These are phyloP conservation scores for Dissostichus mawsoni DNA, from an alignment of 2,113 vertebrate genomes.

Conservation along the genomic window DNA sequence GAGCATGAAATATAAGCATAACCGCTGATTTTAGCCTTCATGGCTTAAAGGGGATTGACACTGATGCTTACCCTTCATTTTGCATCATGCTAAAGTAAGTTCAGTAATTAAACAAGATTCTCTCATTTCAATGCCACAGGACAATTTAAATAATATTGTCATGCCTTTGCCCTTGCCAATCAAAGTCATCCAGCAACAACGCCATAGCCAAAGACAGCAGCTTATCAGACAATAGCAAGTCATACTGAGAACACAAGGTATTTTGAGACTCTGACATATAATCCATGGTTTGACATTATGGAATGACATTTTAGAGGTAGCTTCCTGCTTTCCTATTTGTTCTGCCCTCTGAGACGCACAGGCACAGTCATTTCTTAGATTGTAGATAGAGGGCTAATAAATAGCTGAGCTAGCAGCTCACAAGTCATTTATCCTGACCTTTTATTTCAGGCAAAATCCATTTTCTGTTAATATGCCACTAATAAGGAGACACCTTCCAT, in stretches of 20 bases:
- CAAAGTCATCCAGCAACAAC: conserved; percentile 42
- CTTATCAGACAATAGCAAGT: conserved; percentile 60
- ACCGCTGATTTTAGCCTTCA: conserved; percentile 20
- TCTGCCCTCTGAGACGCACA: conserved; percentile 60
- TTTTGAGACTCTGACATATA: conserved; percentile 72
- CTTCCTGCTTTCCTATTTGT: conserved; percentile 71
- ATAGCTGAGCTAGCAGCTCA: conserved; percentile 68
- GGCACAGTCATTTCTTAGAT: conserved; percentile 77
- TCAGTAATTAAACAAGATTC: conserved; percentile 13
- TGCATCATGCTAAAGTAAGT: conserved; percentile 20
- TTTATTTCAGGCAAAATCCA: conserved; percentile 84
- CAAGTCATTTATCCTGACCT: conserved; percentile 84
- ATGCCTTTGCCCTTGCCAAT: conserved; percentile 29
- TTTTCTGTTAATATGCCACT: conserved; percentile 79
- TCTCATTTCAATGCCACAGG: conserved; percentile 1
- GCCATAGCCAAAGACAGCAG: conserved; percentile 58
- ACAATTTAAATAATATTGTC: conserved; percentile 11
- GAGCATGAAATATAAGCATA: conserved; percentile 45
- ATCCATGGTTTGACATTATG: conserved; percentile 82
- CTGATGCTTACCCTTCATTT: conserved; percentile 12
- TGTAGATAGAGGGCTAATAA: conserved; percentile 77
- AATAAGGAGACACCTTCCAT: conserved; percentile 78
- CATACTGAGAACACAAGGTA: conserved; percentile 47
- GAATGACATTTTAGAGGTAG: conserved; percentile 81
- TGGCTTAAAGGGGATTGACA: conserved; percentile 39